Conservation (phyloP, 2,888 invertebrate genomes). For the Neria commutata region DNA sequence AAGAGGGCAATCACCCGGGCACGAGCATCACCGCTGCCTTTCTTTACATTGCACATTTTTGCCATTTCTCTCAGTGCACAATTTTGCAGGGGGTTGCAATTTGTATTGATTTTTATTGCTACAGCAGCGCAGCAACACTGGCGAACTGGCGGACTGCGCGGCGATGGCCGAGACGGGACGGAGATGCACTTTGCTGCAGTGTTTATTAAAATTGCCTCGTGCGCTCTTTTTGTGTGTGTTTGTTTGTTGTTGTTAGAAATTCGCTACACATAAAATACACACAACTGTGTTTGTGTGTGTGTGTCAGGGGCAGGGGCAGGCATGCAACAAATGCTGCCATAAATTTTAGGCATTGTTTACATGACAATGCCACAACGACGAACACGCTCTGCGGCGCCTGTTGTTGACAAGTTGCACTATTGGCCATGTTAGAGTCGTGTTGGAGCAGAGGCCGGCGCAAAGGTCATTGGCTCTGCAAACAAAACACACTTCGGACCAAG, state of each 20-base stretch:
- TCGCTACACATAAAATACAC: background rate
- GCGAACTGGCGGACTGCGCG: constrained; percentile 10
- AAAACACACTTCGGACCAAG: no score
- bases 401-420: background rate
- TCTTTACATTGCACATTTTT: constrained; percentile 8
- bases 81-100: constrained; percentile 47
- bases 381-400: no score
- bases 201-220: background rate
- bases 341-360: constrained; percentile 3
- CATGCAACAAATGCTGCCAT: constrained; percentile 4
- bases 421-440: no score
- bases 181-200: constrained; percentile 13
- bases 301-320: no score
- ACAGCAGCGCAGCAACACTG: background rate
- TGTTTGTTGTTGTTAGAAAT: background rate
- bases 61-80: background rate
- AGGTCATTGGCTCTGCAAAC: no score
- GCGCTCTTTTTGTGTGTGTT: background rate
- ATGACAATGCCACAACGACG: background rate
- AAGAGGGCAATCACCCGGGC: constrained; percentile 52
- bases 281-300: no score
- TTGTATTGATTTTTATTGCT: constrained; percentile 44
- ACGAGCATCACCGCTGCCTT: constrained; percentile 13
- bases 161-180: no score
- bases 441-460: no score